phyloP scores from a whole-genome alignment of 2,113 vertebrate species.

The Syngnathus scovelli region DNA sequence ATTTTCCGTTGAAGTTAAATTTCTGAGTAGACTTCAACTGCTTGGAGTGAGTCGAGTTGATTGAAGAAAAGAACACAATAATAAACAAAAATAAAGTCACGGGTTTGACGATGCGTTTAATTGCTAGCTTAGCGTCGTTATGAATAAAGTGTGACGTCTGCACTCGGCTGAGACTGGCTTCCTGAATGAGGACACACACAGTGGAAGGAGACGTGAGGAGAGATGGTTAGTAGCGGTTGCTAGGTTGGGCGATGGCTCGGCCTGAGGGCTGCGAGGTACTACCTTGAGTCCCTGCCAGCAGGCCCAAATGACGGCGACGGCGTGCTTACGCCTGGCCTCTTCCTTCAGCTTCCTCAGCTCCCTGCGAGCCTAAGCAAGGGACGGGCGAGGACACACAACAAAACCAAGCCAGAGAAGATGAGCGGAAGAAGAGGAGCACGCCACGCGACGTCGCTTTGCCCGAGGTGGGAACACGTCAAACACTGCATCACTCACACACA shows the following conservation, averaged over 20 bases:
- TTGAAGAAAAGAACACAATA: neutral
- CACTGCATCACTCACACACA: neutral
- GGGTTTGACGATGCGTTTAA: too few species aligned
- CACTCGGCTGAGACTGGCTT: constrained; percentile 24
- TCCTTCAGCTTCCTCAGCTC: constrained; percentile 97
- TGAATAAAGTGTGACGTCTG: neutral
- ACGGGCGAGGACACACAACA: constrained; percentile 36
- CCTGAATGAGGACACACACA: neutral
- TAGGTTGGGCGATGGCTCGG: constrained; percentile 27
- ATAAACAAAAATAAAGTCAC: neutral
- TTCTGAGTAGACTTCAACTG: neutral
- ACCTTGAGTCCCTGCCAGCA: constrained; percentile 99
- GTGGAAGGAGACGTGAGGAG: constrained; percentile 11
- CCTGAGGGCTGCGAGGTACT: constrained; percentile 66
- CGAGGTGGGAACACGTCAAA: constrained; percentile 32
- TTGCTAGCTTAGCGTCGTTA: neutral
- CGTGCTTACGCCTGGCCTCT: constrained; percentile 95
- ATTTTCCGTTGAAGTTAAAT: neutral
- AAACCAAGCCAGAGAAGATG: constrained; percentile 50
- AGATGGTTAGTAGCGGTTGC: constrained; percentile 25
- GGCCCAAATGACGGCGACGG: constrained; percentile 99
- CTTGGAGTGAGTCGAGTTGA: neutral
- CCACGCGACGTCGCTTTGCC: constrained; percentile 19
- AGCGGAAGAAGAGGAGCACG: constrained; percentile 30
- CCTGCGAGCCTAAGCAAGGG: constrained; percentile 86